These are phyloP conservation scores for Allygus modestus DNA, from an alignment of 2,888 invertebrate species.

Conservation along the genomic window DNA sequence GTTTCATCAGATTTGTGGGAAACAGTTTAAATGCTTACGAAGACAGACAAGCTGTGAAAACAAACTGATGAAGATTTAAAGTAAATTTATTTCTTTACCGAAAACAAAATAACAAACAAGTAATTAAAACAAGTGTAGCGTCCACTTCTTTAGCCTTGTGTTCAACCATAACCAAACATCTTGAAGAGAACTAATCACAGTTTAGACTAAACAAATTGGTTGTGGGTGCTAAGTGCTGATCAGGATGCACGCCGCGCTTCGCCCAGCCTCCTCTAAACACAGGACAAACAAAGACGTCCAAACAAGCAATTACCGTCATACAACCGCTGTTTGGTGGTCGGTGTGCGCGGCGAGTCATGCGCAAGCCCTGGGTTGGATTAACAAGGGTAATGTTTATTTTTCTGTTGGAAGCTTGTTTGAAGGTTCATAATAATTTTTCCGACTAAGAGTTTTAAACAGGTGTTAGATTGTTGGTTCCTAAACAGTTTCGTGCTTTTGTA, in stretches of 20 bases:
- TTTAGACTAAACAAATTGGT: slow-evolving; percentile 54
- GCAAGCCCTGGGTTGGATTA: neutral
- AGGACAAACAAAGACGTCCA: slow-evolving; percentile 35
- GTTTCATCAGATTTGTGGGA: too few relatives aligned
- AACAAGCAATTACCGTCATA: slow-evolving; percentile 48
- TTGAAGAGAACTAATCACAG: slow-evolving; percentile 48
- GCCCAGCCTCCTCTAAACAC: slow-evolving; percentile 22
- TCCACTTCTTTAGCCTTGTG: neutral
- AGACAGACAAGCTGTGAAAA: neutral
- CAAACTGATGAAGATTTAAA: neutral
- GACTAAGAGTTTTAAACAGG: too few relatives aligned
- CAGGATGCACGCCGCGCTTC: slow-evolving; percentile 32
- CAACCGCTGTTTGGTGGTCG: slow-evolving; percentile 14
- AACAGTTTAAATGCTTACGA: neutral
- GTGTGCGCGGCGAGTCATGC: neutral
- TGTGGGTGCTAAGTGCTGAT: slow-evolving; percentile 48
- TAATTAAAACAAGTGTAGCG: neutral
- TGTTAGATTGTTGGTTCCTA: too few relatives aligned
- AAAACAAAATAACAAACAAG: neutral
- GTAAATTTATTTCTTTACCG: neutral
- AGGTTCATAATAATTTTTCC: too few relatives aligned
- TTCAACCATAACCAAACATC: slow-evolving; percentile 27
- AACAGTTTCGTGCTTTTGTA: too few relatives aligned
- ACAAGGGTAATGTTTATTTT: neutral
- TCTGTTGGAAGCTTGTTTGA: too few relatives aligned